Conservation (phyloP, 2,113 vertebrate genomes). For the Gadus macrocephalus region DNA sequence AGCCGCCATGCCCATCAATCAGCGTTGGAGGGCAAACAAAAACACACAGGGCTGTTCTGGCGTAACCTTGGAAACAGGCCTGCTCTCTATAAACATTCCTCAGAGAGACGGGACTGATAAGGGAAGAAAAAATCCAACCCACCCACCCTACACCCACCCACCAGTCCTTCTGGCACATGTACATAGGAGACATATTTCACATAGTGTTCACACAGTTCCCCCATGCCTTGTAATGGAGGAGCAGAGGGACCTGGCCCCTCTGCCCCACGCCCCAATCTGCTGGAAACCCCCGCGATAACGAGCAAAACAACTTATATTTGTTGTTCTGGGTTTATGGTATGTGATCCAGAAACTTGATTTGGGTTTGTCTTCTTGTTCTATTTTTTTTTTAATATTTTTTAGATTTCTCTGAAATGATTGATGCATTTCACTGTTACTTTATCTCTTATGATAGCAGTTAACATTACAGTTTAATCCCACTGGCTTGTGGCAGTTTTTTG, state of each 20-base stretch:
- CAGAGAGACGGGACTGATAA: slow-evolving; percentile 60
- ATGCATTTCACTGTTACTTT: too few relatives aligned
- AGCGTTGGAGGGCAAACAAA: slow-evolving; percentile 60
- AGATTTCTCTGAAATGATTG: too few relatives aligned
- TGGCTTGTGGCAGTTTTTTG: too few relatives aligned
- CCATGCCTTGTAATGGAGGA: not conserved
- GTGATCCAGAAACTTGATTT: too few relatives aligned
- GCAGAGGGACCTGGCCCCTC: not conserved
- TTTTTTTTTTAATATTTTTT: too few relatives aligned
- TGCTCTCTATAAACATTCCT: slow-evolving; percentile 68
- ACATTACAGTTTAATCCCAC: too few relatives aligned
- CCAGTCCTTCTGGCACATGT: slow-evolving; percentile 23
- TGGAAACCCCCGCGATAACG: not conserved
- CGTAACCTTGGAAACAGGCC: slow-evolving; percentile 52
- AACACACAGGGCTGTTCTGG: slow-evolving; percentile 49
- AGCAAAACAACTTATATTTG: not conserved
- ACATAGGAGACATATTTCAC: slow-evolving; percentile 49
- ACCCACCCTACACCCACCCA: slow-evolving; percentile 21
- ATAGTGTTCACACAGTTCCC: slow-evolving; percentile 41
- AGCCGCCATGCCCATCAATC: slow-evolving; percentile 56
- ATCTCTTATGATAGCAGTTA: too few relatives aligned
- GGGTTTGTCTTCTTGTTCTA: too few relatives aligned
- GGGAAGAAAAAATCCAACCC: slow-evolving; percentile 28
- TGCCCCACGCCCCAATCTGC: not conserved
- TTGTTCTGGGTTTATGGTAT: too few relatives aligned